Percentiles rank a stretch among this genome's conserved stretches.
Evolutionary conservation across 1,140 invertebrate species (phyloP).

Genomic region (Colletes latitarsis): DNA sequence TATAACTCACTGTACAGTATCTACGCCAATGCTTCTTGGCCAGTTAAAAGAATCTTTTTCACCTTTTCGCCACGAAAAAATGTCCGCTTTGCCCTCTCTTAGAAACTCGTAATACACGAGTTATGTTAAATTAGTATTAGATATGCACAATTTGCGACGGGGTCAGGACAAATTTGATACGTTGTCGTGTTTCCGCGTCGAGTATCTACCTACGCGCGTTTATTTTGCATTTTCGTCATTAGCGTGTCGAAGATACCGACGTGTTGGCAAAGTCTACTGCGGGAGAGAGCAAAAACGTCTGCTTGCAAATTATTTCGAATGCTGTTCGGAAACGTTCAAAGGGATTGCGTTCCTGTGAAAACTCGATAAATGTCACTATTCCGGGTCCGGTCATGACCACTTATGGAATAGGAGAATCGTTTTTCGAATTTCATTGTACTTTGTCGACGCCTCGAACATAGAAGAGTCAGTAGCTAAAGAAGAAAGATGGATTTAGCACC

Average conservation of each 20-base stretch:
- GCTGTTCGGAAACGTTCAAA: neutral
- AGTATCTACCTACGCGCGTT: conserved; percentile 54
- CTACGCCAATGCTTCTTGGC: no score
- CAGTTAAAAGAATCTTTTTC: neutral
- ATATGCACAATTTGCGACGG: conserved; percentile 22
- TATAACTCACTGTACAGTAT: no score
- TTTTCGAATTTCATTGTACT: no score
- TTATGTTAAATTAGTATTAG: neutral
- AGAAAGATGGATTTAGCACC: no score
- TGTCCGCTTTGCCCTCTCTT: neutral
- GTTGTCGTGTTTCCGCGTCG: conserved; percentile 45
- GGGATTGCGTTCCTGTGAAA: no score
- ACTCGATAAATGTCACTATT: no score
- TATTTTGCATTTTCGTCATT: conserved; percentile 63
- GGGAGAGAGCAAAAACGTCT: neutral
- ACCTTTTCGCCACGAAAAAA: no score
- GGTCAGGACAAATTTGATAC: conserved; percentile 50
- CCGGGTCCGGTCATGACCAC: no score
- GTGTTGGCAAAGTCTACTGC: conserved; percentile 35
- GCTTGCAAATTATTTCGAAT: conserved; percentile 16
- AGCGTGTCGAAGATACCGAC: conserved; percentile 46
- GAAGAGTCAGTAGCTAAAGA: no score
- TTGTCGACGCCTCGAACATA: no score
- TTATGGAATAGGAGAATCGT: no score
- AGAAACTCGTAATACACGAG: neutral